Evolutionary conservation across 2,888 invertebrate species (phyloP).

Genomic region (Anoncus sp.): DNA sequence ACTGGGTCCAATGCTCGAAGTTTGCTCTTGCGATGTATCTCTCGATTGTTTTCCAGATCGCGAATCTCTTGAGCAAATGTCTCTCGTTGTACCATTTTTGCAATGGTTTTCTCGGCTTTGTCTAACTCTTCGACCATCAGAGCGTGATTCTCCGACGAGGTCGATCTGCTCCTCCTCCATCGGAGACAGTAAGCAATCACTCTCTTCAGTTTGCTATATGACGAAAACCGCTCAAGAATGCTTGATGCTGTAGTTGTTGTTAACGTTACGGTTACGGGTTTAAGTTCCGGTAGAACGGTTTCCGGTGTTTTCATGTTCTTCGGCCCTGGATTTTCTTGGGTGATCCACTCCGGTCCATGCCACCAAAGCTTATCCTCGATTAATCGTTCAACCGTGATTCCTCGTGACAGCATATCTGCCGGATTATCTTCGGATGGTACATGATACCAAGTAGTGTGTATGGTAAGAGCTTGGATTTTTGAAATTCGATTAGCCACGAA

Average conservation of each 20-base stretch:
- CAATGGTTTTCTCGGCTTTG: conserved; percentile 42
- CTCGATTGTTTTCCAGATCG: conserved; percentile 16
- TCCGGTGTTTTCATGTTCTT: conserved; percentile 1
- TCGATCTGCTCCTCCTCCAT: conserved; percentile 12
- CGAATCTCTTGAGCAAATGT: conserved; percentile 28
- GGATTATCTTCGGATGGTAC: conserved; percentile 62
- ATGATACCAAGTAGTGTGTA: conserved; percentile 45
- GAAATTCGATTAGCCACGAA: conserved; percentile 58
- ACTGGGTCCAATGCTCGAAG: conserved; percentile 46
- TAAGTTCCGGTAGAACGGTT: conserved; percentile 28
- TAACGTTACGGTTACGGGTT: conserved; percentile 9
- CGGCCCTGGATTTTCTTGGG: conserved; percentile 21
- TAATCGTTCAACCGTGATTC: conserved; percentile 23
- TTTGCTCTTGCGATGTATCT: conserved; percentile 35
- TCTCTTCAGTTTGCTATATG: conserved; percentile 33
- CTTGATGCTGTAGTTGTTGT: not conserved
- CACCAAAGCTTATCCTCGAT: conserved; percentile 47
- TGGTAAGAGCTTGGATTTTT: conserved; percentile 45
- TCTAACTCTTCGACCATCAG: conserved; percentile 47
- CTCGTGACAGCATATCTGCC: conserved; percentile 61
- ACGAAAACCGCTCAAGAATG: conserved; percentile 32
- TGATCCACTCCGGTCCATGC: conserved; percentile 60
- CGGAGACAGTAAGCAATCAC: conserved; percentile 47
- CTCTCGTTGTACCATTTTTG: conserved; percentile 49
- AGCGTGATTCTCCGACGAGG: conserved; percentile 7